phyloP scores from a whole-genome alignment of 2,113 vertebrate species.

The Cepphus grylle region DNA sequence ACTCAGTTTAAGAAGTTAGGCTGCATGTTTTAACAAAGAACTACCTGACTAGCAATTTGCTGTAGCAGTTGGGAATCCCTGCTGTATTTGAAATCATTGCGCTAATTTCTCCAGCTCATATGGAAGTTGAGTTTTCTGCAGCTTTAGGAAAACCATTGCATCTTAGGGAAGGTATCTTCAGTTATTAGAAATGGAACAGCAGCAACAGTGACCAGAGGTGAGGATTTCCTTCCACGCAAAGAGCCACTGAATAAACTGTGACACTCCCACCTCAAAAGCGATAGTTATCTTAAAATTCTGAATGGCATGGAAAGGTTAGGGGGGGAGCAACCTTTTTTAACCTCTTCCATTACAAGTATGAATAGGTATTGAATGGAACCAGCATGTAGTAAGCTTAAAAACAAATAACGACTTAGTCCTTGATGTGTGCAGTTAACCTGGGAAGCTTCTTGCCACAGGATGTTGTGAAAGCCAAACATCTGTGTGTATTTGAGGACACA shows the following conservation, averaged over 20 bases:
- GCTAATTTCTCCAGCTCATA: neutral
- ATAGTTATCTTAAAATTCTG: neutral
- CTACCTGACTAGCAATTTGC: neutral
- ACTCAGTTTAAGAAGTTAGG: neutral
- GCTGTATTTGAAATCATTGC: neutral
- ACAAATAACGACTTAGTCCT: neutral
- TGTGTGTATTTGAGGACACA: neutral
- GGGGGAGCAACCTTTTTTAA: neutral
- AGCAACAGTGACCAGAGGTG: neutral
- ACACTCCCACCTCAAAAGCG: neutral
- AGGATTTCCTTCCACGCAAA: neutral
- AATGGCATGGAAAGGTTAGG: neutral
- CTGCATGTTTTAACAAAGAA: neutral
- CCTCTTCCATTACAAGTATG: neutral
- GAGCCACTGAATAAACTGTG: neutral
- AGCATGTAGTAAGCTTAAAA: neutral
- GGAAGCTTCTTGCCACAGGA: neutral
- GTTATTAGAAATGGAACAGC: neutral
- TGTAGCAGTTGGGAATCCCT: neutral
- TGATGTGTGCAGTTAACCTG: constrained; percentile 28
- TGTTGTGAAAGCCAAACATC: neutral
- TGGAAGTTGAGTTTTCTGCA: neutral
- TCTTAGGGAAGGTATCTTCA: neutral
- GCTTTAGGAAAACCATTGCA: neutral
- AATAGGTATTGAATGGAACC: neutral